Percentiles rank a stretch among this genome's conserved stretches.
phyloP scores from a whole-genome alignment of 2,113 vertebrate genomes.

The Pogona vitticeps region DNA sequence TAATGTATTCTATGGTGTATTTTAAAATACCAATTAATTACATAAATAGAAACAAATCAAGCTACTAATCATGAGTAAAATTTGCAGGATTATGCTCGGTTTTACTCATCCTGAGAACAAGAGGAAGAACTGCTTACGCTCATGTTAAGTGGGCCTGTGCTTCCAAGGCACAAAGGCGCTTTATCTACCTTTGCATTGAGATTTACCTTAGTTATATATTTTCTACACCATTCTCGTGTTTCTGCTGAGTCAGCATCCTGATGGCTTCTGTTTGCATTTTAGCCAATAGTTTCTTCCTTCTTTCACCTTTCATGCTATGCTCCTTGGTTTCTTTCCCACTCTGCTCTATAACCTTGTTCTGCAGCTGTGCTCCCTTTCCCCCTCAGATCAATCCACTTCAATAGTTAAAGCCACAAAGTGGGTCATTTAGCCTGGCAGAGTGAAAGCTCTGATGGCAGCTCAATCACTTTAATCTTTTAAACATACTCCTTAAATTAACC shows the following conservation, averaged over 20 bases:
- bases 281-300: neutral
- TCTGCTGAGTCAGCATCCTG: too few relatives aligned
- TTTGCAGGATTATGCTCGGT: too few relatives aligned
- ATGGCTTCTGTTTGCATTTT: neutral
- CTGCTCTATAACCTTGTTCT: neutral
- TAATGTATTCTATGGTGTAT: too few relatives aligned
- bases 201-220: too few relatives aligned
- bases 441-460: constrained; percentile 2
- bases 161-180: neutral
- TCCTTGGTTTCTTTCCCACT: neutral
- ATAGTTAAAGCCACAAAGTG: neutral
- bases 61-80: too few relatives aligned
- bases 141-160: neutral
- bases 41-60: too few relatives aligned
- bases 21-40: too few relatives aligned
- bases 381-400: neutral
- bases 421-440: neutral
- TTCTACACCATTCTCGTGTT: too few relatives aligned
- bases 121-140: too few relatives aligned
- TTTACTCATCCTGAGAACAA: too few relatives aligned
- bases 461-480: constrained; percentile 9
- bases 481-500: neutral
- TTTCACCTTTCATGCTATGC: neutral
- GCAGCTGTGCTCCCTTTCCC: neutral
- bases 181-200: too few relatives aligned